Base-by-base conservation (phyloP, 2,113 vertebrate species). In the Chunga burmeisteri region DNA sequence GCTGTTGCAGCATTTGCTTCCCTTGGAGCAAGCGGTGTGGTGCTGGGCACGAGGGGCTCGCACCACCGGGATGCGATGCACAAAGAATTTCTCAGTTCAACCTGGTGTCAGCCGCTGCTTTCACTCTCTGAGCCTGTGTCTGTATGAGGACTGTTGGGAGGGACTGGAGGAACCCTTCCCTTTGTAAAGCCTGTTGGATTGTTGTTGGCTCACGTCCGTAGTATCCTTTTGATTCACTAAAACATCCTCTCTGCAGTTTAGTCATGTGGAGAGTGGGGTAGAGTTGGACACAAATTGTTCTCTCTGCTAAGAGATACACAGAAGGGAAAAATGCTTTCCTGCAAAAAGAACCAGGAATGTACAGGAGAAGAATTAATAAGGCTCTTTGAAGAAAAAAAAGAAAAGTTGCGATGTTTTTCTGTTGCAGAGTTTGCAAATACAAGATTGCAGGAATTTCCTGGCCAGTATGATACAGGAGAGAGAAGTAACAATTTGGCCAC, bases 51-150 rank as follows among this genome's bases (percentile, higher is more conserved):
- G 1, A 79, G 42, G 62, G 65, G 40, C 44, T 94, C 1, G 0
- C 2, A 0, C 67, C 0, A 0, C 42, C 0, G 2, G 50, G 29
- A n/a, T 61, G 85, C 1, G 26, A 79, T 38, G 29, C 27, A 10
- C 23, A 26, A 34, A 86, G 52, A 62, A 27, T 82, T 62, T 67
- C 53, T 71, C n/a, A 0, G 36, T 29, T 70, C 9, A 9, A 66
- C 93, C 70, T 42, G 32, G 67, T 73, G 89, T 85, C 65, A 85
- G 91, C 81, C 78, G 12, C 50, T 25, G 62, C 44, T 86, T 85
- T 58, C 62, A 9, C 47, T 49, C 72, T 19, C 44, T 40, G 68
- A 49, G 68, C 40, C 30, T 44, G 38, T 27, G 25, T 61, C 55
- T 47, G 23, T 59, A 13, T 26, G 30, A 67, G 63, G 67, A 50